These are phyloP conservation scores for Eueides isabella DNA, from an alignment of 1,140 invertebrate genomes.

Conservation along the genomic window DNA sequence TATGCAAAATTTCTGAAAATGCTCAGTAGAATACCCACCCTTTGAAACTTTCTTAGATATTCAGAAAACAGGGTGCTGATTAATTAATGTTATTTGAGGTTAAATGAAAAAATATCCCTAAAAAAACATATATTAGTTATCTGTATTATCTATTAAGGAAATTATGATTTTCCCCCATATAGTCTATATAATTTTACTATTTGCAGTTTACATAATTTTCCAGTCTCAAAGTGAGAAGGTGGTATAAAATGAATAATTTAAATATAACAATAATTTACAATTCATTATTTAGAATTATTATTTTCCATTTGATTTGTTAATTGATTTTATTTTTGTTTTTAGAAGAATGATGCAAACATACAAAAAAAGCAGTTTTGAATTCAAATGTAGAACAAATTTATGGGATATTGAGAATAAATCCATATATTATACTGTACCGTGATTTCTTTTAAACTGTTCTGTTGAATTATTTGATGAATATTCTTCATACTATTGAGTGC, in stretches of 20 bases:
- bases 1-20: background rate
- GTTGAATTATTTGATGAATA: background rate
- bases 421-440: constrained; percentile 27
- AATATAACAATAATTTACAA: too few relatives aligned
- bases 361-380: background rate
- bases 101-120: too few relatives aligned
- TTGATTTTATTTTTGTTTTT: background rate
- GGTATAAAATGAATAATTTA: background rate
- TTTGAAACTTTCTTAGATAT: background rate
- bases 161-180: background rate
- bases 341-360: constrained; percentile 27
- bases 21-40: too few relatives aligned
- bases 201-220: background rate
- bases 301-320: background rate
- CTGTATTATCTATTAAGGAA: background rate
- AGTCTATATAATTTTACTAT: background rate
- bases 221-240: background rate
- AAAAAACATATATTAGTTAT: too few relatives aligned
- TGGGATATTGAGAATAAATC: constrained; percentile 41
- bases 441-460: constrained; percentile 30
- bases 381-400: constrained; percentile 27
- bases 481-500: background rate
- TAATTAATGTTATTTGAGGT: too few relatives aligned
- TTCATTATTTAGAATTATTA: too few relatives aligned
- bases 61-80: background rate